These are phyloP conservation scores for Sarcophilus harrisii DNA, from an alignment of 2,797 vertebrate genomes.

Conservation along the genomic window DNA sequence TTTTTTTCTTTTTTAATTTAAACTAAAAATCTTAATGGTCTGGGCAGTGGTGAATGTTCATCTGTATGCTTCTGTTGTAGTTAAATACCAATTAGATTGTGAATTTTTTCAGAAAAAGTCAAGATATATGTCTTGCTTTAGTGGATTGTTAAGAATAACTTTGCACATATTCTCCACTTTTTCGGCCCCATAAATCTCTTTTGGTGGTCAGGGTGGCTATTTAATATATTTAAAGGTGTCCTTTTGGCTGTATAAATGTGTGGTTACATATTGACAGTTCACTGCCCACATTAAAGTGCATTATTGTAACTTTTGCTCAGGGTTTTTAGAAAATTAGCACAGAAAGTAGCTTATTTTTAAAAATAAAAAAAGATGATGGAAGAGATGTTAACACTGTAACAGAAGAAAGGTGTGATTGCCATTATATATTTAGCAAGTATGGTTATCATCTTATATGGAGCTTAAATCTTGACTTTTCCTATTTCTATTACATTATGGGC, in stretches of 20 bases:
- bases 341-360: conserved; percentile 92
- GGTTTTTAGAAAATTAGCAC: conserved; percentile 92
- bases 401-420: conserved; percentile 88
- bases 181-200: conserved; percentile 82
- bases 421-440: conserved; percentile 89
- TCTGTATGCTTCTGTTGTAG: conserved; percentile 88
- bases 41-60: conserved; percentile 96
- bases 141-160: conserved; percentile 88
- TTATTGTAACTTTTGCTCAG: conserved; percentile 98
- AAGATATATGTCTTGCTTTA: conserved; percentile 87
- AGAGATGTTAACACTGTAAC: conserved; percentile 90
- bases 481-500: conserved; percentile 92
- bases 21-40: conserved; percentile 89
- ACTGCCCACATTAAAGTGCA: conserved; percentile 96
- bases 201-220: conserved; percentile 84
- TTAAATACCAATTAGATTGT: conserved; percentile 86
- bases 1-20: conserved; percentile 84
- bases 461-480: conserved; percentile 89
- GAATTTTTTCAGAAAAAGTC: conserved; percentile 85
- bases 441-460: conserved; percentile 88
- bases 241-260: conserved; percentile 87
- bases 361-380: conserved; percentile 86
- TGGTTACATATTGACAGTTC: conserved; percentile 93
- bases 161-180: conserved; percentile 87
- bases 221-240: conserved; percentile 87